A percentile compares a stretch with the other conserved stretches of the same genome.
phyloP scores from a whole-genome alignment of 2,888 invertebrate genomes.

The Penaeus monodon region DNA sequence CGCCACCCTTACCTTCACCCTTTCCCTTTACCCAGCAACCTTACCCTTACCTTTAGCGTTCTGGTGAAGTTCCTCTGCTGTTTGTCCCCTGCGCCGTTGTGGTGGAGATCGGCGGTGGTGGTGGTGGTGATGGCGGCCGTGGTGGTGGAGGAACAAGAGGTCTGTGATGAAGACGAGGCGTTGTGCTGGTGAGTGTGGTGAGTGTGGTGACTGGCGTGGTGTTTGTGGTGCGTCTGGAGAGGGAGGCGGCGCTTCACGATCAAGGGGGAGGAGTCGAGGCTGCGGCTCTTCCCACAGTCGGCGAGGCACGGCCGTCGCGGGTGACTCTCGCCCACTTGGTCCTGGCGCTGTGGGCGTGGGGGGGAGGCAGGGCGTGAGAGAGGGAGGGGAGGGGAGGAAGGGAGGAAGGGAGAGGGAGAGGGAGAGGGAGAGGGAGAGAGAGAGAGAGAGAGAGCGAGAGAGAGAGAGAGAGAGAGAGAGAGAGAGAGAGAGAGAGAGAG shows the following conservation, averaged over 20 bases:
- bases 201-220: constrained; percentile 61
- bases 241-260: constrained; percentile 48
- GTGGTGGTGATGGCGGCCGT: constrained; percentile 66
- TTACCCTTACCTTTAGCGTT: constrained; percentile 29
- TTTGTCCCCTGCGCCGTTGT: constrained; percentile 25
- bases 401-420: no score
- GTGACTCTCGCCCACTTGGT: constrained; percentile 66
- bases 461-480: no score
- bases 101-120: constrained; percentile 42
- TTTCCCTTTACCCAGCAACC: no score
- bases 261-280: constrained; percentile 81
- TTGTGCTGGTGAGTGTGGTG: constrained; percentile 62
- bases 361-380: no score
- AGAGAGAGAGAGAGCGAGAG: no score
- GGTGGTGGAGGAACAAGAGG: constrained; percentile 64
- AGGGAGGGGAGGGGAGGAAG: no score
- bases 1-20: no score
- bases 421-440: no score
- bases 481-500: no score
- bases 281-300: constrained; percentile 84
- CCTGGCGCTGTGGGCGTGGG: constrained; percentile 38
- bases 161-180: neutral
- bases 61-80: constrained; percentile 38
- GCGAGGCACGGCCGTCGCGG: constrained; percentile 72
- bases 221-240: constrained; percentile 43